A percentile compares a stretch with the other conserved stretches of the same genome.
Conservation (phyloP, 2,113 vertebrate genomes). For the Puffinus mauretanicus region DNA sequence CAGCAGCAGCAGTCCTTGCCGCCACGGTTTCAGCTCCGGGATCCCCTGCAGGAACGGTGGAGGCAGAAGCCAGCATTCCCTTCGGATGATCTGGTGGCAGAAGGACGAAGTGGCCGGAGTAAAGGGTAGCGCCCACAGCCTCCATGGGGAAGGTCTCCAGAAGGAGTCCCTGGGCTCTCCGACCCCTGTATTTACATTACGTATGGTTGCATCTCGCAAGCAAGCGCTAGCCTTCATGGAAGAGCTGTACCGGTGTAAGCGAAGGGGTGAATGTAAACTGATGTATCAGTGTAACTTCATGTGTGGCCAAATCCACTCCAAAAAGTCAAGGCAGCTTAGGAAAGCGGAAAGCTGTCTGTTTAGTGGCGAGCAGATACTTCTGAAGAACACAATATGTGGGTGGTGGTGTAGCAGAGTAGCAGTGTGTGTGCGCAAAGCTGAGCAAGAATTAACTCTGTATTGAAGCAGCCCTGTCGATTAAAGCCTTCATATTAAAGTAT, state of each 20-base stretch:
- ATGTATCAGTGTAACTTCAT: background rate
- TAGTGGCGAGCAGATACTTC: background rate
- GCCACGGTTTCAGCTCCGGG: background rate
- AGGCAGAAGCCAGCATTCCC: background rate
- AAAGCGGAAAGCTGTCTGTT: background rate
- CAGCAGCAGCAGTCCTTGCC: background rate
- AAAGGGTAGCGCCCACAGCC: rapidly evolving
- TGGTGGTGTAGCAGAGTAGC: background rate
- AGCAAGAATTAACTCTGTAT: background rate
- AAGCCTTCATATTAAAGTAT: background rate
- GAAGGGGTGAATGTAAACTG: background rate
- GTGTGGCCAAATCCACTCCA: conserved; percentile 6
- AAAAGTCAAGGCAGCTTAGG: background rate
- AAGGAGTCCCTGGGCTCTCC: background rate
- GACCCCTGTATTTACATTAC: background rate
- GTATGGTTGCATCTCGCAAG: background rate
- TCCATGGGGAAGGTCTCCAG: background rate
- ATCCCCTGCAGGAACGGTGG: rapidly evolving
- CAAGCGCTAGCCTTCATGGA: background rate
- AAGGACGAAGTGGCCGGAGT: background rate
- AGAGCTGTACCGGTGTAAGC: background rate
- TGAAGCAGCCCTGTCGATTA: background rate
- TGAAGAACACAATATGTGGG: background rate
- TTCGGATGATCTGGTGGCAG: background rate
- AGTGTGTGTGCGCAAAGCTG: background rate